Base-by-base conservation (phyloP, 2,113 vertebrate species). In the Pluvianellus socialis region DNA sequence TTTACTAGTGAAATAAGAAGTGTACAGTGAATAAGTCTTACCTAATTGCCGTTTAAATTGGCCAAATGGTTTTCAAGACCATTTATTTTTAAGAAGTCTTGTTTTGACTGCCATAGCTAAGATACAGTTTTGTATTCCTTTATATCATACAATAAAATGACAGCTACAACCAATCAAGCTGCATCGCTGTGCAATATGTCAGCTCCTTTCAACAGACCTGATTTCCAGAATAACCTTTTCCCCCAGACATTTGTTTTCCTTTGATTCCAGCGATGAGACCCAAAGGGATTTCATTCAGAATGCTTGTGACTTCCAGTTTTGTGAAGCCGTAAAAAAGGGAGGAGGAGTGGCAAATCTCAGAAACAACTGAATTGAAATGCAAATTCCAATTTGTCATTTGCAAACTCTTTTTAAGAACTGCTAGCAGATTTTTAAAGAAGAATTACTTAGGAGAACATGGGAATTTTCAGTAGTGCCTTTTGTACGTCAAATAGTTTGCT, bases 181-280 rank as follows among this genome's bases (percentile, higher is more conserved):
- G 84, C 89, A 80, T 52, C 2, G 1, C 74, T 76, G 84, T 62
- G 74, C 87, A 86, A 2, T 70, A 23, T 94, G 91, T 97, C 95
- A 94, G 53, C 66, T 96, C 73, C 84, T 90, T 97, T 96, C 95
- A 92, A 58, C 80, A 93, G 92, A 88, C 45, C 86, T 71, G 84
- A 83, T 94, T 96, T 97, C 87, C 77, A 93, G 58, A 96, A 90
- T 96, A 97, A 96, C 94, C 95, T 94, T 92, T 94, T 82, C 84
- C 91, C 89, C 92, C 26, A 90, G 95, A 96, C 66, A 94, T 97
- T 96, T 95, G 91, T 94, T 91, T 79, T 79, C 58, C 45, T 95
- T 79, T 89, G 87, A 92, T 95, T 91, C 89, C 50, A 82, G 52
- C 17, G 5, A 96, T 79, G 87, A 90, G 71, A 85, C 71, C 63